Conservation (phyloP, 2,797 vertebrate species). For the Chelmon rostratus region DNA sequence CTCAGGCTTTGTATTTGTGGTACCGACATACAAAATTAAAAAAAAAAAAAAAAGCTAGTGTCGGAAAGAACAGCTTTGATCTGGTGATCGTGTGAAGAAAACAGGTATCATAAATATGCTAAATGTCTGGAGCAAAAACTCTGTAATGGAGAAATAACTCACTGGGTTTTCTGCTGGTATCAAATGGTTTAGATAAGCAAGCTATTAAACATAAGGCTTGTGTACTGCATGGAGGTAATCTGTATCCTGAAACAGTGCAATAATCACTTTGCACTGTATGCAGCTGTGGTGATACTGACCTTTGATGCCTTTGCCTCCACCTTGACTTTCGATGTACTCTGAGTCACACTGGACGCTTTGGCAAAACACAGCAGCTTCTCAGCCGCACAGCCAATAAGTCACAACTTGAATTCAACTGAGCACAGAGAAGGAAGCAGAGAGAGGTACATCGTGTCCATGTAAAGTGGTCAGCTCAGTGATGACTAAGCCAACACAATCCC, state of each 20-base stretch:
- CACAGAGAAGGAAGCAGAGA: conserved; percentile 24
- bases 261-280: background rate
- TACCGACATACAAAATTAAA: background rate
- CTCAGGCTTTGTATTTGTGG: background rate
- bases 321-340: conserved; percentile 9
- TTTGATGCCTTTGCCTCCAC: conserved; percentile 1
- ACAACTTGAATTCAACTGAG: conserved; percentile 5
- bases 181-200: background rate
- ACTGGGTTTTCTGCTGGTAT: background rate
- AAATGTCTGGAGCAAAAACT: background rate
- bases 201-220: too few relatives aligned
- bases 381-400: conserved; percentile 12
- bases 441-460: conserved; percentile 51
- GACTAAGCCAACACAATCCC: conserved; percentile 56
- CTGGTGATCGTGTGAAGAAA: background rate
- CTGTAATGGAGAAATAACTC: background rate
- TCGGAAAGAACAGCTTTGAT: background rate
- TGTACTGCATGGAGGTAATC: background rate
- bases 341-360: conserved; percentile 30
- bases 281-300: background rate
- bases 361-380: conserved; percentile 32
- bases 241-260: background rate
- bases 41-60: background rate
- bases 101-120: background rate
- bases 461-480: conserved; percentile 49